Percentiles rank a stretch among this genome's conserved stretches.
phyloP scores from a whole-genome alignment of 2,888 invertebrate genomes.

The Melanchra persicariae region DNA sequence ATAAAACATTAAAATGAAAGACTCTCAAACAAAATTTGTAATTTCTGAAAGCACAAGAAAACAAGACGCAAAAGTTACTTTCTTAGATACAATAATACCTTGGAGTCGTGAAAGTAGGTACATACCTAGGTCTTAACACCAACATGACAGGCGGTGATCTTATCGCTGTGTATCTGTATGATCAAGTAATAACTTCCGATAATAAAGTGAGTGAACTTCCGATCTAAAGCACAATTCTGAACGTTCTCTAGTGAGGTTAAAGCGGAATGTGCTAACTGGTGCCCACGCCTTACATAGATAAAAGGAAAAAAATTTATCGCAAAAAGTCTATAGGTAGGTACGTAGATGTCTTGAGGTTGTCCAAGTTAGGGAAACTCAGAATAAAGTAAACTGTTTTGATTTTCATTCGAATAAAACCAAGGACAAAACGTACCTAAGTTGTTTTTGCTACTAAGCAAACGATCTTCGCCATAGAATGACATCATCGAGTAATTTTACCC shows the following conservation, averaged over 20 bases:
- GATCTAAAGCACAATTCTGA: slow-evolving; percentile 5
- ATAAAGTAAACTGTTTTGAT: not conserved
- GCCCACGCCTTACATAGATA: too few species aligned
- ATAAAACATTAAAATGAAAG: not conserved
- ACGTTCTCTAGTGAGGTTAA: not conserved
- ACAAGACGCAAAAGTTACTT: slow-evolving; percentile 4
- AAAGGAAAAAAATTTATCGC: too few species aligned
- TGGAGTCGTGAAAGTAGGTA: slow-evolving; percentile 35
- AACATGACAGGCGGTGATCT: slow-evolving; percentile 19
- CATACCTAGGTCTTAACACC: slow-evolving; percentile 7
- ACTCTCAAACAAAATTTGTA: not conserved
- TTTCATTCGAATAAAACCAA: not conserved
- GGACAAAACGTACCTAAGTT: not conserved
- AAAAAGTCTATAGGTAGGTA: too few species aligned
- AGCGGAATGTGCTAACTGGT: not conserved
- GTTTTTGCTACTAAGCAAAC: not conserved
- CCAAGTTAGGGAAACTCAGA: not conserved
- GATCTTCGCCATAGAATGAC: not conserved
- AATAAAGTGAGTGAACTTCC: slow-evolving; percentile 17
- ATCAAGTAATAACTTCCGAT: slow-evolving; percentile 43
- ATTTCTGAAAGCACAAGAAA: slow-evolving; percentile 10
- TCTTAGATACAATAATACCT: not conserved
- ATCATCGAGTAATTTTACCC: slow-evolving; percentile 22
- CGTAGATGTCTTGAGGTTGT: not conserved
- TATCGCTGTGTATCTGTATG: slow-evolving; percentile 26